Conservation (phyloP, 2,113 vertebrate species). For the Phaethornis superciliosus region DNA sequence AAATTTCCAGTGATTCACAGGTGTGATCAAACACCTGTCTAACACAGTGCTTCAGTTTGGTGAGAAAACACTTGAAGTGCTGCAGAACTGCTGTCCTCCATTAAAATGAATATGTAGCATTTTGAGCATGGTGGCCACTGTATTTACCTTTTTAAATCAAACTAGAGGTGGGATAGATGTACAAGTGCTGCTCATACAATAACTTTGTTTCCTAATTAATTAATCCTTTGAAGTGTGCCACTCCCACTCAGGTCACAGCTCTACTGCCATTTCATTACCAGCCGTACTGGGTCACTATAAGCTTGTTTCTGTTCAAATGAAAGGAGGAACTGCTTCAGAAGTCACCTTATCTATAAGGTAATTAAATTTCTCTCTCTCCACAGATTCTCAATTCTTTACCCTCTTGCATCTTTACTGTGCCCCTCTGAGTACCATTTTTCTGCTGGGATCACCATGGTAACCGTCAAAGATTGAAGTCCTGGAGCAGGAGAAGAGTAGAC, state of each 20-base stretch:
- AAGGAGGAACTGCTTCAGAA: neutral
- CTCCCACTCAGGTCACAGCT: neutral
- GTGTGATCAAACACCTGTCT: neutral
- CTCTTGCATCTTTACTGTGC: neutral
- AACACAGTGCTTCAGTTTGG: neutral
- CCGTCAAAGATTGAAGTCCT: neutral
- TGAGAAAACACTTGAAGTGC: neutral
- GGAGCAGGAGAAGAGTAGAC: neutral
- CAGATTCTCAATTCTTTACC: neutral
- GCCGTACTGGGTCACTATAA: neutral
- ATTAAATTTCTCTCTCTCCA: neutral
- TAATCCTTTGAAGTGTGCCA: neutral
- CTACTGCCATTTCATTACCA: neutral
- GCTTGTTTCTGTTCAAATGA: neutral
- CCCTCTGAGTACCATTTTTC: neutral
- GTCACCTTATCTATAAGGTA: neutral
- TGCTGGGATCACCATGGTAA: neutral
- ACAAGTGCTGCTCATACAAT: neutral
- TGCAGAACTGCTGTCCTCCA: neutral
- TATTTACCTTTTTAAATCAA: neutral
- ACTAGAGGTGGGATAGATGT: neutral
- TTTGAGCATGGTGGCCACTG: neutral
- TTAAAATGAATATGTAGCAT: neutral
- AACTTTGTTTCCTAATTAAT: neutral
- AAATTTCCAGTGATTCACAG: neutral